Evolutionary conservation across 2,113 vertebrate genomes (phyloP).

Genomic region (Eira barbara): DNA sequence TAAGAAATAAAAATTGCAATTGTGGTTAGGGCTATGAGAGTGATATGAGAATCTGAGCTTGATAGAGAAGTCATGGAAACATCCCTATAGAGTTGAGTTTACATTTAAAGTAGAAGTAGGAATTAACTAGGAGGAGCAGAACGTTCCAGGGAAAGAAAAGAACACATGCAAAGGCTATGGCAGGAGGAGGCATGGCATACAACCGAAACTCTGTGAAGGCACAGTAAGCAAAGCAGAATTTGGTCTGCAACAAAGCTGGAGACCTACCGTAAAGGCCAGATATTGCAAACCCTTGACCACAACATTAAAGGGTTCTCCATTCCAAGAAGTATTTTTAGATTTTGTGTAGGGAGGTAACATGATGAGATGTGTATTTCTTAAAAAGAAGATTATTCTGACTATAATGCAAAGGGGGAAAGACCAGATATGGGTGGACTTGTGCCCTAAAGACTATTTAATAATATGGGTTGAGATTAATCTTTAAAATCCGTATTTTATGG

Average conservation of each 20-base stretch:
- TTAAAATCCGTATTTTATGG: slow-evolving; percentile 4
- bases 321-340: not conserved
- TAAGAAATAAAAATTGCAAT: not conserved
- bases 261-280: not conserved
- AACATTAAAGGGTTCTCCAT: not conserved
- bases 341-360: not conserved
- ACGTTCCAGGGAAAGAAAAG: not conserved
- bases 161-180: not conserved
- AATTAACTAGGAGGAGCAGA: not conserved
- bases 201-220: not conserved
- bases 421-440: not conserved
- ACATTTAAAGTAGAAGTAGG: not conserved
- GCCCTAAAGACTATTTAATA: not conserved
- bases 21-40: not conserved
- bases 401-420: not conserved
- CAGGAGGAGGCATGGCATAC: not conserved
- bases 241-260: not conserved
- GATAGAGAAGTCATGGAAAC: not conserved
- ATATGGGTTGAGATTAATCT: not conserved
- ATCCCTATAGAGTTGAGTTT: not conserved
- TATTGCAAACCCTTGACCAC: not conserved
- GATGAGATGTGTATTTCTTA: not conserved
- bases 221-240: not conserved
- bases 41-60: not conserved
- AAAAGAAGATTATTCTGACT: not conserved